Conservation (phyloP, 2,113 vertebrate species). For the Uropsilus gracilis region DNA sequence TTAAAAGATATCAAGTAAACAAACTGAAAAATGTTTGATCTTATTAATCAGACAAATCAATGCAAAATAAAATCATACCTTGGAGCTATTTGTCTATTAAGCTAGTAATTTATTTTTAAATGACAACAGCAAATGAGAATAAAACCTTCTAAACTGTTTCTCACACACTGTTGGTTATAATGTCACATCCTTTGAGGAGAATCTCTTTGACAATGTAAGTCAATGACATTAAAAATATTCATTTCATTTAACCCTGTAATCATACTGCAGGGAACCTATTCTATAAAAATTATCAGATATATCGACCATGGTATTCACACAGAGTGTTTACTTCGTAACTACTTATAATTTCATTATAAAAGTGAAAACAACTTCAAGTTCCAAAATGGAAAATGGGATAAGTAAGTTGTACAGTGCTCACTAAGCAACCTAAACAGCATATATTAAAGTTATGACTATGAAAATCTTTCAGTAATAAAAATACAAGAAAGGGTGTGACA, state of each 20-base stretch:
- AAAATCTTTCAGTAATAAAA: not conserved
- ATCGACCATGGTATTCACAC: not conserved
- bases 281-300: not conserved
- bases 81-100: not conserved
- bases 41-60: slow-evolving; percentile 50
- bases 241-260: not conserved
- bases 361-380: not conserved
- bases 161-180: not conserved
- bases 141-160: slow-evolving; percentile 42
- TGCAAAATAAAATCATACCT: slow-evolving; percentile 38
- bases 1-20: slow-evolving; percentile 34
- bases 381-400: not conserved
- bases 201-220: not conserved
- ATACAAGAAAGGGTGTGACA: not conserved
- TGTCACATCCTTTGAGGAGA: slow-evolving; percentile 7
- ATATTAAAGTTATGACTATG: not conserved
- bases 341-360: slow-evolving; percentile 42
- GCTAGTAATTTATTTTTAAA: slow-evolving; percentile 26
- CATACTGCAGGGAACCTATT: not conserved
- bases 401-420: not conserved
- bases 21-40: slow-evolving; percentile 35
- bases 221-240: not conserved
- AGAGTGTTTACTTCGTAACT: not conserved
- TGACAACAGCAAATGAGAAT: not conserved
- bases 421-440: not conserved